Conservation (phyloP, 2,888 invertebrate genomes). For the Horisme vitalbata region DNA sequence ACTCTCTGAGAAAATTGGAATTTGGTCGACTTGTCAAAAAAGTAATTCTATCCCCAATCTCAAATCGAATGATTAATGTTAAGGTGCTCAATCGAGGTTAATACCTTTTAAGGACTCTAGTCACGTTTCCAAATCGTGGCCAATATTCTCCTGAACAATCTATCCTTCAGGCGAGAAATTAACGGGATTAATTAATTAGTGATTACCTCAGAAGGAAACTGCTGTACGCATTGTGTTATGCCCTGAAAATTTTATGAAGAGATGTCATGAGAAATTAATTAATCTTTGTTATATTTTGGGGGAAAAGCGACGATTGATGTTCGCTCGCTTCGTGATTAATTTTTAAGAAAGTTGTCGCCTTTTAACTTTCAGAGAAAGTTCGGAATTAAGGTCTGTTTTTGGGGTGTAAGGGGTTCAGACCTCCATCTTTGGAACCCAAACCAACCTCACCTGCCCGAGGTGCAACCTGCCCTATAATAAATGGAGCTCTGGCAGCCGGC, state of each 20-base stretch:
- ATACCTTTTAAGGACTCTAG: conserved; percentile 3
- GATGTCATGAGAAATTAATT: not conserved
- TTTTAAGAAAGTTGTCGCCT: too few species aligned
- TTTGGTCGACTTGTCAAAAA: conserved; percentile 4
- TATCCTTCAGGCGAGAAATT: conserved; percentile 20
- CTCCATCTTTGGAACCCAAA: too few species aligned
- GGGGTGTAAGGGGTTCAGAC: too few species aligned
- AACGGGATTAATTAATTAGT: conserved; percentile 15
- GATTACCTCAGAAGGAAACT: not conserved
- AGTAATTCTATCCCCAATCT: not conserved
- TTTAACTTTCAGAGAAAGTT: too few species aligned
- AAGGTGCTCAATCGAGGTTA: conserved; percentile 5
- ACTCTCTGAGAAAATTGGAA: conserved; percentile 4
- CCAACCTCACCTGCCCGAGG: too few species aligned
- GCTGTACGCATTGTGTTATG: not conserved
- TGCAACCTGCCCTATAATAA: too few species aligned
- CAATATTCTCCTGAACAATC: conserved; percentile 16
- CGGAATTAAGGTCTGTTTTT: too few species aligned
- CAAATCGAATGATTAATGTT: conserved; percentile 7
- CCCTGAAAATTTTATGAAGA: not conserved
- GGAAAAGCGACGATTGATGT: too few species aligned
- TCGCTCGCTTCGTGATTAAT: too few species aligned
- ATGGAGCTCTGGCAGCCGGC: too few species aligned
- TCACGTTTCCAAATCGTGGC: conserved; percentile 13
- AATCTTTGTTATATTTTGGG: too few species aligned